Evolutionary conservation across 2,113 vertebrate species (phyloP).

Genomic region (Cyprinodon variegatus): DNA sequence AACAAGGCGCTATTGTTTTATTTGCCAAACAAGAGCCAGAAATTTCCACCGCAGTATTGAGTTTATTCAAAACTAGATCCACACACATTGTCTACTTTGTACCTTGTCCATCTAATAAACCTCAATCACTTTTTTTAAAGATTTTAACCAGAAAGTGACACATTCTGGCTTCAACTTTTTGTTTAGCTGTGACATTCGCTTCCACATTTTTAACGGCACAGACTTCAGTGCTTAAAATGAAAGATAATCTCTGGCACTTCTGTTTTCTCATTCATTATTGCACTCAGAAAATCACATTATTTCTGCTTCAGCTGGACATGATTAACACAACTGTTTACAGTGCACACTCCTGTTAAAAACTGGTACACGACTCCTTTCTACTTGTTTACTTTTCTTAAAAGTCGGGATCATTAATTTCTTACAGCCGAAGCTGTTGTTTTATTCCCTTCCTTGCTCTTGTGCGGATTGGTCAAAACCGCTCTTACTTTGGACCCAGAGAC

Average conservation of each 20-base stretch:
- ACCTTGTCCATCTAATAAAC: neutral
- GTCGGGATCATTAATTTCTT: constrained; percentile 4
- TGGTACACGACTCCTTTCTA: neutral
- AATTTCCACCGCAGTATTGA: neutral
- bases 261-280: constrained; percentile 78
- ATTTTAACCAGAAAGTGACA: neutral
- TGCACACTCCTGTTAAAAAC: neutral
- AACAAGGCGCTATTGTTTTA: constrained; percentile 54
- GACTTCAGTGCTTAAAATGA: constrained; percentile 1
- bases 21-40: neutral
- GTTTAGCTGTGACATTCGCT: constrained; percentile 37
- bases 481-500: neutral
- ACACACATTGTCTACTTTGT: neutral
- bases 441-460: neutral
- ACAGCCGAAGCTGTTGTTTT: constrained; percentile 1
- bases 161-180: neutral
- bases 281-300: constrained; percentile 29
- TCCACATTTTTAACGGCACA: constrained; percentile 17
- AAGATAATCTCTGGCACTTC: constrained; percentile 3
- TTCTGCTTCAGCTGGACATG: constrained; percentile 73
- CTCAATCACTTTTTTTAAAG: neutral
- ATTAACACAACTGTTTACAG: constrained; percentile 54
- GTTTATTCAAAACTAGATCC: neutral
- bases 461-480: neutral
- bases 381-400: constrained; percentile 25